phyloP scores from a whole-genome alignment of 2,888 invertebrate genomes.

The Drosophila incognita region DNA sequence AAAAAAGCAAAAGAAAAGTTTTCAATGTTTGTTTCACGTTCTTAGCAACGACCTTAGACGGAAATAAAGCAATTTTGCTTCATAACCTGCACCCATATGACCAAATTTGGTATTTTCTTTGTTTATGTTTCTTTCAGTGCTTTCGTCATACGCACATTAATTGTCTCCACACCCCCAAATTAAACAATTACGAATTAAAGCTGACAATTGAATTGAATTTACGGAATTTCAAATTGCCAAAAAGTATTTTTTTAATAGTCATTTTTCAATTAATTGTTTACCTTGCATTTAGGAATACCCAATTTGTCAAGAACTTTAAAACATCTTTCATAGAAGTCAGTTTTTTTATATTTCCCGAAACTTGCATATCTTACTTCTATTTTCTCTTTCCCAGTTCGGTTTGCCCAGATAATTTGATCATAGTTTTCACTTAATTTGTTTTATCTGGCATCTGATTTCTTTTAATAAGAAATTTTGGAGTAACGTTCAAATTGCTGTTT shows the following conservation, averaged over 20 bases:
- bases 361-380: background rate
- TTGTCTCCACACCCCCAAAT: constrained; percentile 2
- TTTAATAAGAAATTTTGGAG: background rate
- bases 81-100: constrained; percentile 15
- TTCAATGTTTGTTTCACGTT: constrained; percentile 48
- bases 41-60: constrained; percentile 28
- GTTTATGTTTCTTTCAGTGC: constrained; percentile 9
- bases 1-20: constrained; percentile 28
- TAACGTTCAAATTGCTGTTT: background rate
- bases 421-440: background rate
- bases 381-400: background rate
- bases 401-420: background rate
- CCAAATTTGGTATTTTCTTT: constrained; percentile 10
- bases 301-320: background rate
- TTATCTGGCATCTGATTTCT: too few relatives aligned
- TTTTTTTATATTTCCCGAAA: background rate
- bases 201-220: background rate
- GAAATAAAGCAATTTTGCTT: constrained; percentile 37
- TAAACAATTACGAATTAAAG: constrained; percentile 5
- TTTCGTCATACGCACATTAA: constrained; percentile 2
- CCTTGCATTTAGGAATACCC: background rate
- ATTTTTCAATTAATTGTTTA: background rate
- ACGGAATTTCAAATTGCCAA: background rate
- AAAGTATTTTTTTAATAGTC: background rate
- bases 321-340: background rate